Percentiles rank a stretch among this genome's conserved stretches.
phyloP scores from a whole-genome alignment of 1,140 invertebrate genomes.

The Antheraea mylitta region DNA sequence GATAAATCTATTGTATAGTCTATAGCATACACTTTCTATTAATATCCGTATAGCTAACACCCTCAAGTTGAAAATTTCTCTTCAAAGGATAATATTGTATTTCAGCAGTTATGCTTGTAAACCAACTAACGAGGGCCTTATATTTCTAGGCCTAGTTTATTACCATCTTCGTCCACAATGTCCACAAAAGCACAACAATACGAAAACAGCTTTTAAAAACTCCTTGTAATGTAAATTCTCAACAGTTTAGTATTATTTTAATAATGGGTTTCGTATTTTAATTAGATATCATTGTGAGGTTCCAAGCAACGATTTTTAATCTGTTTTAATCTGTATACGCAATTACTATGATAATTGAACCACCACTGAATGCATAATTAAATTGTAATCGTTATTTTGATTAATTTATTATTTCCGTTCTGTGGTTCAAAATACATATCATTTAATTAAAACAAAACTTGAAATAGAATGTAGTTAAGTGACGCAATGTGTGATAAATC shows the following conservation, averaged over 20 bases:
- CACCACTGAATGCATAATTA: neutral
- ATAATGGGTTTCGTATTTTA: neutral
- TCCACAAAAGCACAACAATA: neutral
- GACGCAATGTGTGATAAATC: too few species aligned
- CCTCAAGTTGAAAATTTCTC: too few species aligned
- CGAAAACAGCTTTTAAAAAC: neutral
- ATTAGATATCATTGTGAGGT: neutral
- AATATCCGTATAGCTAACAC: too few species aligned
- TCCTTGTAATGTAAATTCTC: neutral
- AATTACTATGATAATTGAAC: slow-evolving; percentile 1
- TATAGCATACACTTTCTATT: too few species aligned
- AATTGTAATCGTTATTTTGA: neutral
- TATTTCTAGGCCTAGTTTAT: too few species aligned
- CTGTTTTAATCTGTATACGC: neutral
- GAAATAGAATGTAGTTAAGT: too few species aligned
- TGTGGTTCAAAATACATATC: neutral
- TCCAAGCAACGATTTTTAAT: neutral
- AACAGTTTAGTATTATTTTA: slow-evolving; percentile 3
- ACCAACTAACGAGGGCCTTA: too few species aligned
- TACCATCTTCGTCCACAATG: too few species aligned
- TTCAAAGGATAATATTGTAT: too few species aligned
- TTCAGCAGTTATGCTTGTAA: too few species aligned
- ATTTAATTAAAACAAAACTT: neutral
- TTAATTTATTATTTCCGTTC: neutral
- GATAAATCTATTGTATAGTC: too few species aligned